phyloP scores from a whole-genome alignment of 1,140 invertebrate species.

The Babylonia areolata region DNA sequence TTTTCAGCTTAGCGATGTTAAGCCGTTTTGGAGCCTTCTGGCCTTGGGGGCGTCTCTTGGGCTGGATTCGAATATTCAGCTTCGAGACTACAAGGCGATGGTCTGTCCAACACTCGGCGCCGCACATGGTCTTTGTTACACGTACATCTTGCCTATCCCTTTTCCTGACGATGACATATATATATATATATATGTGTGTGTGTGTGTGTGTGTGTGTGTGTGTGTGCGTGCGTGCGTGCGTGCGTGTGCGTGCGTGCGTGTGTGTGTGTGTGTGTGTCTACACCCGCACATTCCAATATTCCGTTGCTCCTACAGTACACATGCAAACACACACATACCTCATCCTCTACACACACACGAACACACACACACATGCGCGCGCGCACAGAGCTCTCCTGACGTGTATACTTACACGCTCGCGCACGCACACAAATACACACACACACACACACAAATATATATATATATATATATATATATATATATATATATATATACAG shows the following conservation, averaged over 20 bases:
- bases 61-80: background rate
- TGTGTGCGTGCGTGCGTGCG: constrained; percentile 3
- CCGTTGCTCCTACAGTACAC: too few relatives aligned
- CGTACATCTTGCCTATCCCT: background rate
- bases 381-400: too few relatives aligned
- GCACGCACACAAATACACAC: too few relatives aligned
- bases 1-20: too few relatives aligned
- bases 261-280: constrained; percentile 7
- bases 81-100: too few relatives aligned
- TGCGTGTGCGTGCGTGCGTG: constrained; percentile 10
- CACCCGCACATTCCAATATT: too few relatives aligned
- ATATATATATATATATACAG: background rate
- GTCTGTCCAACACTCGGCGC: background rate
- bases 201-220: constrained; percentile 19
- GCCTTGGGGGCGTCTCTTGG: too few relatives aligned
- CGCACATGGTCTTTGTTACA: background rate
- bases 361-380: too few relatives aligned
- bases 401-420: too few relatives aligned
- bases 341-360: too few relatives aligned
- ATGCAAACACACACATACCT: too few relatives aligned
- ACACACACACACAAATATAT: background rate
- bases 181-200: background rate
- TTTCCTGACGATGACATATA: background rate
- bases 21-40: too few relatives aligned
- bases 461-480: background rate